Percentiles rank a stretch among this genome's conserved stretches.
These are phyloP conservation scores for Micromys minutus DNA, from an alignment of 2,113 vertebrate species.

Conservation along the genomic window DNA sequence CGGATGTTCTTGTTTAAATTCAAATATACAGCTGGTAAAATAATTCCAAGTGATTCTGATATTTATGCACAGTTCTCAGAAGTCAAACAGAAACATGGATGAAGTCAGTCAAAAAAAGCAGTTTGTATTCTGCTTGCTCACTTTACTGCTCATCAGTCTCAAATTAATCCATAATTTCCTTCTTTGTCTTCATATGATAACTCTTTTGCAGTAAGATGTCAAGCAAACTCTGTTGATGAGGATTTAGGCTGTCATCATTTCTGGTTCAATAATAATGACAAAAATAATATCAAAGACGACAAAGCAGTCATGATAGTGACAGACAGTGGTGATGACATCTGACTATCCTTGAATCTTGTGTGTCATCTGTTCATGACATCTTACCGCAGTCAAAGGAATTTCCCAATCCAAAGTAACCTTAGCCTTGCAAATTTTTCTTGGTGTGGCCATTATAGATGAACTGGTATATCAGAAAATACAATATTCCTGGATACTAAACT, in stretches of 20 bases:
- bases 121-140: not conserved
- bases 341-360: not conserved
- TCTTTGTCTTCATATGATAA: not conserved
- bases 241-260: constrained; percentile 1
- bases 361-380: not conserved
- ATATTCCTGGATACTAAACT: not conserved
- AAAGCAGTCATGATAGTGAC: no score
- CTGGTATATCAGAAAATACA: not conserved
- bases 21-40: not conserved
- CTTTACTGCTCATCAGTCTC: not conserved
- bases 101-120: not conserved
- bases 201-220: not conserved
- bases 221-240: not conserved
- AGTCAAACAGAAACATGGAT: not conserved
- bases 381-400: not conserved
- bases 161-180: not conserved
- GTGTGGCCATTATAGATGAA: not conserved
- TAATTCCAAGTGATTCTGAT: not conserved
- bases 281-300: not conserved
- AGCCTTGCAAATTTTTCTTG: not conserved
- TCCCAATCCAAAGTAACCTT: not conserved
- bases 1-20: constrained; percentile 15
- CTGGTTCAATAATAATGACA: not conserved
- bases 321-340: not conserved
- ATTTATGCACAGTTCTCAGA: not conserved